These are phyloP conservation scores for Gandaritis pyraliata DNA, from an alignment of 2,888 invertebrate species.

Conservation along the genomic window DNA sequence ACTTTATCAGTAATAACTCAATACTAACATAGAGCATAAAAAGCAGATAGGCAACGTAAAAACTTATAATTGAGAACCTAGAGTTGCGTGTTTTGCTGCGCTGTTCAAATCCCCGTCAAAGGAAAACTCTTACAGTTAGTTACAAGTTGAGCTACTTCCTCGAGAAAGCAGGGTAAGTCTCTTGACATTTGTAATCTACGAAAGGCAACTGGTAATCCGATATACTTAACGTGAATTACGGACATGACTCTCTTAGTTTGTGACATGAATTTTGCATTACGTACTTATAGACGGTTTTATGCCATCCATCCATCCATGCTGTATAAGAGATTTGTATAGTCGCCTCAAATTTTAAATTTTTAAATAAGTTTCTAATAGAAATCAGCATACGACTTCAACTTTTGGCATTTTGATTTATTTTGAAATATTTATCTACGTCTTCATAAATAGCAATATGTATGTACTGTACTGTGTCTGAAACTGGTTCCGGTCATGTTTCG, in stretches of 20 bases:
- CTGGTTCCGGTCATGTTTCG: conserved; percentile 37
- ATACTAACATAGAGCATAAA: not conserved
- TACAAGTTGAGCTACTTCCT: conserved; percentile 27
- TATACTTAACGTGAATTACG: conserved; percentile 25
- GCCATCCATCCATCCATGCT: too few species aligned
- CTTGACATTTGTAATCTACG: conserved; percentile 29
- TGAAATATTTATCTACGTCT: too few species aligned
- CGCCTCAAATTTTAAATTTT: too few species aligned
- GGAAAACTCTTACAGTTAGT: conserved; percentile 15
- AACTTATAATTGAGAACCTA: conserved; percentile 23
- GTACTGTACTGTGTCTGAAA: conserved; percentile 24
- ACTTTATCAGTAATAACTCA: too few species aligned
- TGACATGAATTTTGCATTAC: conserved; percentile 11
- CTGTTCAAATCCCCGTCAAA: conserved; percentile 15
- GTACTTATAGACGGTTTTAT: too few species aligned
- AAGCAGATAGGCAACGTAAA: conserved; percentile 13
- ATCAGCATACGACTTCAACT: too few species aligned
- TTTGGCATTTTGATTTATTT: too few species aligned
- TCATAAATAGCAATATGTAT: conserved; percentile 2
- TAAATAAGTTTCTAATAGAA: too few species aligned
- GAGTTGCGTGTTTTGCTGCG: conserved; percentile 11
- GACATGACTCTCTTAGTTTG: conserved; percentile 10
- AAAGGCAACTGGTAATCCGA: conserved; percentile 22
- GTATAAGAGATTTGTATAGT: too few species aligned
- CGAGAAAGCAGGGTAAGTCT: conserved; percentile 26